A percentile compares a stretch with the other conserved stretches of the same genome.
These are phyloP conservation scores for Ectemnius lituratus DNA, from an alignment of 2,888 invertebrate genomes.

Conservation along the genomic window DNA sequence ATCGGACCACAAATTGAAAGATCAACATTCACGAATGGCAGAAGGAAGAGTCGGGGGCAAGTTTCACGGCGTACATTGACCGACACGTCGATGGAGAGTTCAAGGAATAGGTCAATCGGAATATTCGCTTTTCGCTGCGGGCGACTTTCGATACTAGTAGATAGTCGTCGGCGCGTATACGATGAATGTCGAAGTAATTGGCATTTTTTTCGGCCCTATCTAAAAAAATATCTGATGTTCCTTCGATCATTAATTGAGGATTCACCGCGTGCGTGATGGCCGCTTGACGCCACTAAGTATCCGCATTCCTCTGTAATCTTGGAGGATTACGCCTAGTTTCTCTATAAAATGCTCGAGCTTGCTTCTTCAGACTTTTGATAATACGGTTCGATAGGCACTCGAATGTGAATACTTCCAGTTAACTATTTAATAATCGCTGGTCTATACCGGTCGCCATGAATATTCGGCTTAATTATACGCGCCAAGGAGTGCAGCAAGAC, in stretches of 20 bases:
- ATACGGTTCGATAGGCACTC: neutral
- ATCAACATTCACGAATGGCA: too few relatives aligned
- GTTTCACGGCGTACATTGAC: neutral
- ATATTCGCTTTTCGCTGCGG: slow-evolving; percentile 4
- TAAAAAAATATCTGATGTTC: slow-evolving; percentile 1
- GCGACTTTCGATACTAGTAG: neutral
- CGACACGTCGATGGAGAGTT: neutral
- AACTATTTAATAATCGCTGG: neutral
- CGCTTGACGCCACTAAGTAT: neutral
- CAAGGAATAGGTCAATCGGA: slow-evolving; percentile 7
- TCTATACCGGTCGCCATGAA: slow-evolving; percentile 6
- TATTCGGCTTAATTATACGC: slow-evolving; percentile 18
- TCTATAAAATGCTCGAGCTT: neutral
- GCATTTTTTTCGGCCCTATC: slow-evolving; percentile 10
- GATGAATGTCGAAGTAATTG: slow-evolving; percentile 16
- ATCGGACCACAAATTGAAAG: too few relatives aligned
- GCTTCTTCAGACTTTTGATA: slow-evolving; percentile 18
- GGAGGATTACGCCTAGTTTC: slow-evolving; percentile 24
- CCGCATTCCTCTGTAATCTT: slow-evolving; percentile 21
- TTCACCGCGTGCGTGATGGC: slow-evolving; percentile 21
- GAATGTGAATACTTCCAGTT: neutral
- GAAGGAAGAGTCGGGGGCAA: neutral
- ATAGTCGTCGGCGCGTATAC: neutral
- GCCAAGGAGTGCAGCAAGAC: neutral
- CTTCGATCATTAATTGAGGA: slow-evolving; percentile 25